Evolutionary conservation across 2,888 invertebrate species (phyloP), one percentile per base, ranked within the genome.

Genomic region (Priocnemis perturbator): DNA sequence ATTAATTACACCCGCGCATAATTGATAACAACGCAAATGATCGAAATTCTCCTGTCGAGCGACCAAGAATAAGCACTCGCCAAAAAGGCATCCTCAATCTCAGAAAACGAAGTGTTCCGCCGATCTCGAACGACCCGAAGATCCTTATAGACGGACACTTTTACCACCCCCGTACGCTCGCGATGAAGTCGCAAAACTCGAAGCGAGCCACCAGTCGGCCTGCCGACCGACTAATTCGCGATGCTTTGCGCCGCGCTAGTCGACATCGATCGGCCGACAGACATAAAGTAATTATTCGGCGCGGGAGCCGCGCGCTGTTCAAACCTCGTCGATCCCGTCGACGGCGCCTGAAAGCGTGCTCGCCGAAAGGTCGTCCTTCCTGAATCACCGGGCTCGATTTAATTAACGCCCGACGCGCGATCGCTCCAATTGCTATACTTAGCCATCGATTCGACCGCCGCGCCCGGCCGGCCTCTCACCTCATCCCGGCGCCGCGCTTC

Each of bases 361-460:
- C 69, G 69, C 56, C 78, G 58, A 82, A 81, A 81, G 82, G 81
- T 79, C 81, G 74, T 71, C 73, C 77, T 76, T 78, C 73, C 72
- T 81, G 82, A 82, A 82, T 81, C 81, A 81, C 75, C 74, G 63
- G 71, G 64, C 74, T 76, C 74, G 73, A 81, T 82, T 81, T 81
- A 81, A 81, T 81, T 81, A 81, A 81, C 79, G 72, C 62, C 7
- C 76, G 77, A 79, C 76, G 76, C 78, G 66, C 77, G 71, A 78
- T 72, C 77, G 81, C 60, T 64, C 75, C 69, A 62, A 73, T 78
- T 76, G 71, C 82, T 81, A 79, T 78, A 80, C 74, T 76, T 81
- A 81, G 72, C 71, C 60, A 56, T 64, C 74, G 72, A 76, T 71
- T 58, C 77, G 64, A 56, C 61, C 60, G 60, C 48, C n/a, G n/a